Base-by-base conservation (phyloP, 2,113 vertebrate genomes). In the Pongo pygmaeus region DNA sequence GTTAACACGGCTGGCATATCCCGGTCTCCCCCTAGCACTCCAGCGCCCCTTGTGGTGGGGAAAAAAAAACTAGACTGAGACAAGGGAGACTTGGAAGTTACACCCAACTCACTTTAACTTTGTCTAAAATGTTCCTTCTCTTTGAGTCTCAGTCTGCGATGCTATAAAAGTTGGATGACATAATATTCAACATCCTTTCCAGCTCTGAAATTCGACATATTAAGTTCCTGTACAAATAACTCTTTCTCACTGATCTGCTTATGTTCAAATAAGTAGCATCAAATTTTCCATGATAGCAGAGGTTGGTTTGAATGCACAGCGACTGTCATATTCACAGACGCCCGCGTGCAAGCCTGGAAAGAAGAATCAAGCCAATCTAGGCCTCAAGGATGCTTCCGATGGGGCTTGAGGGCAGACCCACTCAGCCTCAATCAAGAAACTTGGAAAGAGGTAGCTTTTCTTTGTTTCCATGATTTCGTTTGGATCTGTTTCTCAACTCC, bases 141-240 rank as follows among this genome's bases (percentile, higher is more conserved):
- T 97, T 59, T 81, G 91, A 96, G 91, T 91, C 70, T 89, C 95
- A 23, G 77, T 95, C 91, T 93, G 95, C 78, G 95, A 57, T 38
- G 88, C 95, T 89, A 84, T 96, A 89, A 97, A 97, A 97, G 87
- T 43, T 96, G 59, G 67, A 94, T 96, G 94, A 96, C 93, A 83
- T 95, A 80, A 92, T 55, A 97, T n/a, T 50, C 17, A 46, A 81
- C 40, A 78, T 86, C 90, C 69, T 52, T 94, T 98, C 96, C 97
- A 97, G 94, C 77, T 94, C 94, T 74, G 77, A 93, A 87, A 78
- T 85, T 77, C 72, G 87, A 91, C 92, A 89, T 85, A 78, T 92
- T 94, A 67, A 93, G 92, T 96, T 96, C 93, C 93, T 74, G 57
- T 78, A 61, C 90, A 97, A 94, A 90, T 25, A 92, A 92, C 38